These are phyloP conservation scores for Phoenicopterus ruber DNA, from an alignment of 2,113 vertebrate species.

Conservation along the genomic window DNA sequence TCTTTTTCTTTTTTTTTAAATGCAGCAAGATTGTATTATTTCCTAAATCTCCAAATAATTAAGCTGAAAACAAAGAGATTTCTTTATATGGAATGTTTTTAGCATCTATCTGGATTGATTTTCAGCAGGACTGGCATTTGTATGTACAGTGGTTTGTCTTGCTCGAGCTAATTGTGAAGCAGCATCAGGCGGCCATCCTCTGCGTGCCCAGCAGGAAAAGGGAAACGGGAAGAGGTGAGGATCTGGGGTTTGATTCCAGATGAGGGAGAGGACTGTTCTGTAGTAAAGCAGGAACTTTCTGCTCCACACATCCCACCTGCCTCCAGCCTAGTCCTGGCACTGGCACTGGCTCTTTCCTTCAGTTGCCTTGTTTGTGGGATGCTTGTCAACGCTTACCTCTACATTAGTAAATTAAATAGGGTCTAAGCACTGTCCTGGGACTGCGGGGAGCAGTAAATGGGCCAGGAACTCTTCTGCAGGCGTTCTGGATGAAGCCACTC, in stretches of 20 bases:
- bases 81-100: neutral
- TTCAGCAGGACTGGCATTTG: neutral
- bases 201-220: accelerated
- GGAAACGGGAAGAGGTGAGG: neutral
- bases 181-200: neutral
- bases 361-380: neutral
- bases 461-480: neutral
- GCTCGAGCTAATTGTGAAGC: neutral
- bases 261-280: neutral
- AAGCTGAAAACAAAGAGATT: neutral
- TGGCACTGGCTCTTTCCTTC: neutral
- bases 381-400: neutral
- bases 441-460: neutral
- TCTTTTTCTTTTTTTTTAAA: neutral
- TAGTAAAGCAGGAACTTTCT: neutral
- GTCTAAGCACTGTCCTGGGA: neutral
- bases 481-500: neutral
- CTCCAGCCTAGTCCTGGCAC: neutral
- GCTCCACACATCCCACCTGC: neutral
- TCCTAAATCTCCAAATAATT: neutral
- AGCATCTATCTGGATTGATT: neutral
- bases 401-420: neutral
- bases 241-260: neutral
- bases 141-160: neutral
- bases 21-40: neutral